Evolutionary conservation across 2,797 vertebrate species (phyloP).

Genomic region (Prionace glauca): DNA sequence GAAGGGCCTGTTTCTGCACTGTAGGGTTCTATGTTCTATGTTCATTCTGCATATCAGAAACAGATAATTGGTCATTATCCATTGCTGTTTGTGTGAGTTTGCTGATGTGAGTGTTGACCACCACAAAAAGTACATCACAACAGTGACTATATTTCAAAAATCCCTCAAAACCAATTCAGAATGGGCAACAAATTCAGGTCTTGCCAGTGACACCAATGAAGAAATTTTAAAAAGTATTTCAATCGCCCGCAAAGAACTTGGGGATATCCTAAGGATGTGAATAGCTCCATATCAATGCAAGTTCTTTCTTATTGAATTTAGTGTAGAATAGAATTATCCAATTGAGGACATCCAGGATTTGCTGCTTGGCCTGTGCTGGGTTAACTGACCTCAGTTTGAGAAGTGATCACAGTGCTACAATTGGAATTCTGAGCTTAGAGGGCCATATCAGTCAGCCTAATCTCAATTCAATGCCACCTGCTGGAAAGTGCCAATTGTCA

Average conservation of each 20-base stretch:
- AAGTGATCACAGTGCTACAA: neutral
- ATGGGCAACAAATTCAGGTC: neutral
- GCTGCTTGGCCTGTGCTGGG: neutral
- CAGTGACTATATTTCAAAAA: neutral
- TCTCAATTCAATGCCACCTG: neutral
- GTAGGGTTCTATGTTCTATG: too few relatives aligned
- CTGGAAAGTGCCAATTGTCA: neutral
- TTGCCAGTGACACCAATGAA: neutral
- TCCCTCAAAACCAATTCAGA: neutral
- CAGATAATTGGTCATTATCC: neutral
- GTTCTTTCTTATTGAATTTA: neutral
- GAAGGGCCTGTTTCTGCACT: too few relatives aligned
- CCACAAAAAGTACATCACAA: neutral
- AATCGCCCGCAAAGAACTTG: neutral
- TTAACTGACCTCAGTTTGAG: neutral
- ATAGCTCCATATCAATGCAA: neutral
- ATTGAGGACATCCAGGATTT: neutral
- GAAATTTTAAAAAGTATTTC: neutral
- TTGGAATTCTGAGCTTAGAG: neutral
- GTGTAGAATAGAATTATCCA: neutral
- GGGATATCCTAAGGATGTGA: neutral
- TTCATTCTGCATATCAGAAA: neutral
- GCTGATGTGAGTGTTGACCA: neutral
- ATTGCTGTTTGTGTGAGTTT: neutral
- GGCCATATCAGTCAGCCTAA: neutral